A percentile compares a stretch with the other conserved stretches of the same genome.
Evolutionary conservation across 2,888 invertebrate species (phyloP).

Genomic region (Patella ulyssiponensis): DNA sequence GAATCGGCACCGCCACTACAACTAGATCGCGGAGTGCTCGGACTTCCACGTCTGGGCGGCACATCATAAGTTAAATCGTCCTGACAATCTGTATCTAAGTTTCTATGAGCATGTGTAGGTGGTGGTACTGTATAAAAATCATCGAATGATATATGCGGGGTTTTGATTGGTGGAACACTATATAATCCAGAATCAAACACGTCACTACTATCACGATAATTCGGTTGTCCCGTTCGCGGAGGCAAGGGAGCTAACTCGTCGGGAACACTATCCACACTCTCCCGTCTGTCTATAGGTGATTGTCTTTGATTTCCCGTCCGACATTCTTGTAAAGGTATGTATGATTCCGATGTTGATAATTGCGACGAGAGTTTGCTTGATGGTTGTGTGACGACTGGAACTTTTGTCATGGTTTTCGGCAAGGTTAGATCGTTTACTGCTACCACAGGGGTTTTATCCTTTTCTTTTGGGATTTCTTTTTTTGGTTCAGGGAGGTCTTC

Average conservation of each 20-base stretch:
- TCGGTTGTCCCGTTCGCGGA: conserved; percentile 41
- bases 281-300: conserved; percentile 39
- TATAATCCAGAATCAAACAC: conserved; percentile 27
- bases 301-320: conserved; percentile 43
- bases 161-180: conserved; percentile 30
- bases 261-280: conserved; percentile 64
- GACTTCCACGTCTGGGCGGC: conserved; percentile 53
- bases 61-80: conserved; percentile 47
- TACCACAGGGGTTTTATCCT: conserved; percentile 8
- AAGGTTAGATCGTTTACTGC: conserved; percentile 14
- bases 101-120: conserved; percentile 10
- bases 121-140: background rate
- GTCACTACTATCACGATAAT: conserved; percentile 12
- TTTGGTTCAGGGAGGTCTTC: conserved; percentile 45
- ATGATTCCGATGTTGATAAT: conserved; percentile 33
- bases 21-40: conserved; percentile 49
- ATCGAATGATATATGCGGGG: background rate
- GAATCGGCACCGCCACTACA: conserved; percentile 55
- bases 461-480: conserved; percentile 18
- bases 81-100: conserved; percentile 16
- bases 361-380: conserved; percentile 8
- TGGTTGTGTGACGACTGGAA: conserved; percentile 8
- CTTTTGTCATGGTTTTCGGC: conserved; percentile 17
- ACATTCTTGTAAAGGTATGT: conserved; percentile 56
- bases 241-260: conserved; percentile 63